Evolutionary conservation across 2,797 vertebrate genomes (phyloP).

Genomic region (Pachyuromys duprasi): DNA sequence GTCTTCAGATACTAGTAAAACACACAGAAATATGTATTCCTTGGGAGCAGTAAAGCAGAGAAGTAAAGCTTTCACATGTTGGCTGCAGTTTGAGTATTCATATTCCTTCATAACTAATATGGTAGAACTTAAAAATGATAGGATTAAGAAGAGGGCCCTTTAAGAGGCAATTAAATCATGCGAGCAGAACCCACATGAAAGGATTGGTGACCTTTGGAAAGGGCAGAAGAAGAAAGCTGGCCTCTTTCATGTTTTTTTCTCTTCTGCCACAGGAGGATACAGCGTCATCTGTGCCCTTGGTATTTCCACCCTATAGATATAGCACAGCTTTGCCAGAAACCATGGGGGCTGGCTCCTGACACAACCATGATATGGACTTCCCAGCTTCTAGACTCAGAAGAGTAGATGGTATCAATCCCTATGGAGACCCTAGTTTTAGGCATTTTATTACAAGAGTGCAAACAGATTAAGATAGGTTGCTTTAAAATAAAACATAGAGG

Average conservation of each 20-base stretch:
- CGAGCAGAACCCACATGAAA: background rate
- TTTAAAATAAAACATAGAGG: constrained; percentile 27
- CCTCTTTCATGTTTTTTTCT: background rate
- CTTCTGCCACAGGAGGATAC: background rate
- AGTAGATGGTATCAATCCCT: background rate
- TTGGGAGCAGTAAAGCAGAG: background rate
- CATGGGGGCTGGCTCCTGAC: background rate
- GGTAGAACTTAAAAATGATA: background rate
- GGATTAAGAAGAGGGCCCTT: background rate
- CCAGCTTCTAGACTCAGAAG: background rate
- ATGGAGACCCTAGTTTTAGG: background rate
- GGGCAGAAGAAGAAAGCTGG: background rate
- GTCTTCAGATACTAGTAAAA: background rate
- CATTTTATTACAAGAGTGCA: background rate
- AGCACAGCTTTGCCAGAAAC: background rate
- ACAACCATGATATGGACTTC: background rate
- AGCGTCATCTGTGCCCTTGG: background rate
- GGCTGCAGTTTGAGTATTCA: background rate
- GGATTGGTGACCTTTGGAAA: background rate
- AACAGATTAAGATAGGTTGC: background rate
- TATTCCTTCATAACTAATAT: background rate
- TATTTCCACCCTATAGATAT: background rate
- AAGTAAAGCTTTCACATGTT: background rate
- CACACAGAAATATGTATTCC: background rate
- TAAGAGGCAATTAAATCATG: background rate